Evolutionary conservation across 2,888 invertebrate genomes (phyloP), one percentile per base, ranked within the genome.

Genomic region (Bellardia pandia): DNA sequence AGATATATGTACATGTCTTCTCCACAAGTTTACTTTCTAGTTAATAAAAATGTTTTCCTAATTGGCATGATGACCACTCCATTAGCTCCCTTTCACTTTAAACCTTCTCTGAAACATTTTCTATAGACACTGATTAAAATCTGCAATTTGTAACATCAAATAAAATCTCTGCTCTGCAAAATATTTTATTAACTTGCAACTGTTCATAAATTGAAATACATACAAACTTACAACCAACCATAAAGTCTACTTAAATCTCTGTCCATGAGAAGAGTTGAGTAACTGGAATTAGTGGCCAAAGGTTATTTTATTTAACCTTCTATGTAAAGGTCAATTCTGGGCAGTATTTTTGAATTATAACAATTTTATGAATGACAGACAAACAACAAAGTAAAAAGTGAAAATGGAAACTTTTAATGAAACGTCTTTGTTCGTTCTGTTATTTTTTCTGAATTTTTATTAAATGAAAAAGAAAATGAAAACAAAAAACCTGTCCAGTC

Each of bases 261-360:
- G 60, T 62, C 62, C 64, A 64, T 64, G n/a, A 56, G 37, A 81
- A 56, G 23, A 69, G 23, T 0, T 53, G 45, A 64, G 13, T 51
- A 40, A 66, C 11, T 40, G n/a, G 51, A 79, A 72, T 42, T 64
- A 23, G 16, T 56, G 16, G 60, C 53, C 53, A n/a, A 64, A 68
- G 56, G 45, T 58, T 56, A 40, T 75, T 53, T 40, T 8, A 74
- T 68, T 81, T 56, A 68, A 81, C 66, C 56, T 56, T 48, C 11
- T 23, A 53, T 69, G 37, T 69, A 45, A 78, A 78, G 51, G 66
- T 81, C 76, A 66, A 23, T 76, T 53, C 33, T 40, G 11, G 14
- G 13, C 37, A 64, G 30, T 37, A 71, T 48, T 78, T 64, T 40
- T 56, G 56, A 66, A 64, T 62, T 51, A 30, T n/a, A 42, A 48